Evolutionary conservation across 2,797 vertebrate species (phyloP).

Genomic region (Crypturellus tataupa): DNA sequence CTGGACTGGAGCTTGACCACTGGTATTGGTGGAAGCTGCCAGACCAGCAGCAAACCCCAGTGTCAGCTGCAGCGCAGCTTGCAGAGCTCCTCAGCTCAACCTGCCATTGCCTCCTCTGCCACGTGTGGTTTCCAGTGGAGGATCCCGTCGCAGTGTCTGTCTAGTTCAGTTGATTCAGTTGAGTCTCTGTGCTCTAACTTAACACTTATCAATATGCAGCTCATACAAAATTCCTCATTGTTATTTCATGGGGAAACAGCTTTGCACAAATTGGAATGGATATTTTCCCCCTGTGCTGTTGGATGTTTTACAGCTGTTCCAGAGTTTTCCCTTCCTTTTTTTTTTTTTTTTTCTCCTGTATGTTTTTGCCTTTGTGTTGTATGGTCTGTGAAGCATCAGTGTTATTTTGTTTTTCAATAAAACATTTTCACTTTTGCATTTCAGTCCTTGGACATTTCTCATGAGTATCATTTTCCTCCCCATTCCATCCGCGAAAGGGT

Average conservation of each 20-base stretch:
- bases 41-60: not conserved
- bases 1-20: not conserved
- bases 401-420: constrained; percentile 79
- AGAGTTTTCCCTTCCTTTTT: not conserved
- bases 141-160: not conserved
- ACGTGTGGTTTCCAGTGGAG: not conserved
- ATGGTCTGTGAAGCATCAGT: constrained; percentile 72
- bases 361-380: constrained; percentile 76
- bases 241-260: not conserved
- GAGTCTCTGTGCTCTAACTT: constrained; percentile 29
- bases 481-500: not conserved
- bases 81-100: rapidly evolving
- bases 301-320: constrained; percentile 24
- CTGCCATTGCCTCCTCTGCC: not conserved
- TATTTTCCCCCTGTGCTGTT: rapidly evolving
- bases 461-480: constrained; percentile 18
- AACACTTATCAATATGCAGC: constrained; percentile 35
- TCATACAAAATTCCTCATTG: constrained; percentile 23
- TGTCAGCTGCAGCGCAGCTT: not conserved
- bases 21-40: not conserved
- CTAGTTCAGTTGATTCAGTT: constrained; percentile 9
- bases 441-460: constrained; percentile 79
- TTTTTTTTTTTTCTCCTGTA: not conserved
- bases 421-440: constrained; percentile 82
- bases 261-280: not conserved